These are phyloP conservation scores for Arrhopalites spinosus DNA, from an alignment of 2,888 invertebrate genomes.

Conservation along the genomic window DNA sequence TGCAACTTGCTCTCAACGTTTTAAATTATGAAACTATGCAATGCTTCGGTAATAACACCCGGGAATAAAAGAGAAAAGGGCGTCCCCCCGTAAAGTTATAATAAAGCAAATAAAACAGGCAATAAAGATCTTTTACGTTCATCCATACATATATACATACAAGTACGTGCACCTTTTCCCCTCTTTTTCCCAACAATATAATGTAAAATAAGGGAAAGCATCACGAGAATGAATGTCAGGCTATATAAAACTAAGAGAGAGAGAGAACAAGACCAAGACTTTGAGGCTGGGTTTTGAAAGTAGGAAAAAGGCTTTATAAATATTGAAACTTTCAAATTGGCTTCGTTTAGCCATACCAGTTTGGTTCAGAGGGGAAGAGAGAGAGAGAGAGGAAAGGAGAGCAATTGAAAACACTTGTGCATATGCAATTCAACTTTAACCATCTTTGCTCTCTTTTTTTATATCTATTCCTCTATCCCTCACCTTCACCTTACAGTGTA, in stretches of 20 bases:
- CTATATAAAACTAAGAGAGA: too few species aligned
- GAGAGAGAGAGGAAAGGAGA: neutral
- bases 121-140: slow-evolving; percentile 25
- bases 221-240: too few species aligned
- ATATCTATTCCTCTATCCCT: neutral
- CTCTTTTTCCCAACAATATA: neutral
- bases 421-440: neutral
- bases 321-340: slow-evolving; percentile 38
- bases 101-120: slow-evolving; percentile 32
- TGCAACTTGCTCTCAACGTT: slow-evolving; percentile 23
- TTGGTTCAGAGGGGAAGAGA: neutral
- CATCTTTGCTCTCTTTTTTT: slow-evolving; percentile 5
- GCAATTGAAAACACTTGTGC: slow-evolving; percentile 24
- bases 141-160: neutral
- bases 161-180: neutral
- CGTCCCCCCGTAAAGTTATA: slow-evolving; percentile 22
- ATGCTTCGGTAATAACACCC: neutral
- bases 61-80: slow-evolving; percentile 9
- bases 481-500: neutral
- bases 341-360: neutral
- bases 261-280: too few species aligned
- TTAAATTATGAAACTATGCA: slow-evolving; percentile 24
- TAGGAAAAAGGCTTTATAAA: slow-evolving; percentile 25
- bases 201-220: neutral
- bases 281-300: neutral